A percentile compares a stretch with the other conserved stretches of the same genome.
These are phyloP conservation scores for Hemicrepidius hirtus DNA, from an alignment of 2,888 invertebrate genomes.

Conservation along the genomic window DNA sequence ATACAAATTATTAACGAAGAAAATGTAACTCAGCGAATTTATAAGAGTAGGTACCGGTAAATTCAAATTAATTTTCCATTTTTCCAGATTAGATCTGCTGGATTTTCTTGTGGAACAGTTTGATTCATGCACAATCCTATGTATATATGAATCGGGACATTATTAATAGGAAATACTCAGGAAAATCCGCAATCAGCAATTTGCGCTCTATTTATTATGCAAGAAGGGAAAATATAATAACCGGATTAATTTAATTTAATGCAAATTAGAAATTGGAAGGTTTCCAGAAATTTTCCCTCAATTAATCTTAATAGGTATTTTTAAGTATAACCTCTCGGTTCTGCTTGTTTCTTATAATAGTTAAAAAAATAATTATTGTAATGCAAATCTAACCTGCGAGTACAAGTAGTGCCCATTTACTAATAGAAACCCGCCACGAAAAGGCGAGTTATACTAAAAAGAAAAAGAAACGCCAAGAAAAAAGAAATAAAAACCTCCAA, in stretches of 20 bases:
- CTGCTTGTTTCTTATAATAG: background rate
- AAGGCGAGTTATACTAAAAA: conserved; percentile 28
- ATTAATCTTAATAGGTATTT: background rate
- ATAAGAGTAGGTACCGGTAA: conserved; percentile 53
- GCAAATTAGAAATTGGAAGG: conserved; percentile 29
- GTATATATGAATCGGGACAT: conserved; percentile 38
- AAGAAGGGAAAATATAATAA: background rate
- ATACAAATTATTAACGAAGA: conserved; percentile 57
- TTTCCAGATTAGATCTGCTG: conserved; percentile 50
- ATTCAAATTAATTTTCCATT: conserved; percentile 60
- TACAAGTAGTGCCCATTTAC: conserved; percentile 33
- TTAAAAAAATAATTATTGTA: background rate
- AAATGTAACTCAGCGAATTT: conserved; percentile 58
- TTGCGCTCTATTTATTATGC: conserved; percentile 31
- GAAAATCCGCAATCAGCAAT: conserved; percentile 53
- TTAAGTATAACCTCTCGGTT: background rate
- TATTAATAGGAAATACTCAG: conserved; percentile 41
- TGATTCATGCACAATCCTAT: conserved; percentile 46
- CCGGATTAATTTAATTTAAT: conserved; percentile 23
- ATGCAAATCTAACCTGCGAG: conserved; percentile 1
- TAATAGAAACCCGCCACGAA: conserved; percentile 35
- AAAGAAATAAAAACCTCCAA: conserved; percentile 62
- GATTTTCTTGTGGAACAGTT: conserved; percentile 48
- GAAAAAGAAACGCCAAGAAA: conserved; percentile 42
- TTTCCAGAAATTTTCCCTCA: background rate